These are phyloP conservation scores for Desmodus rotundus DNA, from an alignment of 2,113 vertebrate species.

Conservation along the genomic window DNA sequence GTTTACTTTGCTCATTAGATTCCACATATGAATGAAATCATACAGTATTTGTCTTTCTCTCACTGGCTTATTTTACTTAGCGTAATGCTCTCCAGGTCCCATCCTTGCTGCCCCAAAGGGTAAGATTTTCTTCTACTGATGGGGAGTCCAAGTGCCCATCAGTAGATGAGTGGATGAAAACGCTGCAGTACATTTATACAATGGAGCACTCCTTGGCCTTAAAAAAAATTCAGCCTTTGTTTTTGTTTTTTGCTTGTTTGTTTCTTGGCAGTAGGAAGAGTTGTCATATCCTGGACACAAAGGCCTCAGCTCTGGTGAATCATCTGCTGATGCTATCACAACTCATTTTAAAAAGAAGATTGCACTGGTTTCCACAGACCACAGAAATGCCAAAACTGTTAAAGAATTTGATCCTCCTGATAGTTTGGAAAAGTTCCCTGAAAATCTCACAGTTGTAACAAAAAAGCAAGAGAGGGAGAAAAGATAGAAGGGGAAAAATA, in stretches of 20 bases:
- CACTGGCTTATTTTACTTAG: background rate
- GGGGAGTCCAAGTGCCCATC: background rate
- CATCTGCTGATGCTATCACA: slow-evolving; percentile 45
- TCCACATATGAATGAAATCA: background rate
- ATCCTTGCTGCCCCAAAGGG: background rate
- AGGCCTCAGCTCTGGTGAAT: slow-evolving; percentile 49
- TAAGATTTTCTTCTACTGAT: background rate
- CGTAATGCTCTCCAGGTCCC: background rate
- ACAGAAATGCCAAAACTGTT: slow-evolving; percentile 65
- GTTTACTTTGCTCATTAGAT: background rate
- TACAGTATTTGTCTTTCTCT: background rate
- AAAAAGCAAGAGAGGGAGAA: slow-evolving; percentile 7
- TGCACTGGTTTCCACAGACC: slow-evolving; percentile 43
- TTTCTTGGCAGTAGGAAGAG: background rate
- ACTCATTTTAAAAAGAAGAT: slow-evolving; percentile 66
- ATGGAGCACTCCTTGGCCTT: background rate
- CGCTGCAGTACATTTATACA: background rate
- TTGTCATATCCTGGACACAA: background rate
- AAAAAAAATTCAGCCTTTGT: background rate
- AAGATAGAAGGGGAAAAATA: background rate
- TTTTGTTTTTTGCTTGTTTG: background rate
- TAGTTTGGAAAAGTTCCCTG: slow-evolving; percentile 53
- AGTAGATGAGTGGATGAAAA: background rate
- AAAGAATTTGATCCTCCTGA: slow-evolving; percentile 37
- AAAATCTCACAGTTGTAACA: background rate